phyloP scores from a whole-genome alignment of 2,888 invertebrate genomes.

The Mesopsocus fuscifrons region DNA sequence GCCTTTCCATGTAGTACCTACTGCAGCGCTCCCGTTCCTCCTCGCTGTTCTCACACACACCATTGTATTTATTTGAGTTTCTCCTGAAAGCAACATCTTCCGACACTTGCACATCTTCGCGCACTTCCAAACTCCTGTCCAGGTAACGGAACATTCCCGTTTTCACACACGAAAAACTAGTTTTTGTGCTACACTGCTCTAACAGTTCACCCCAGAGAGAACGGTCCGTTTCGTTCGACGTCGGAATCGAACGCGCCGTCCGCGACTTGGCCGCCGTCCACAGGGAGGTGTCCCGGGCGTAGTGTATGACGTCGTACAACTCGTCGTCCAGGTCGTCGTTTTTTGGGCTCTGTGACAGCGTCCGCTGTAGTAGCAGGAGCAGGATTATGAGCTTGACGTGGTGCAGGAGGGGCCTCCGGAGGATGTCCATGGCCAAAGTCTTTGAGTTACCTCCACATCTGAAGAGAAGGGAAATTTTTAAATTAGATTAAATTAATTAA shows the following conservation, averaged over 20 bases:
- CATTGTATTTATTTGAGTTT: conserved; percentile 36
- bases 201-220: conserved; percentile 54
- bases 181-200: conserved; percentile 43
- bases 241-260: not conserved
- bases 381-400: not conserved
- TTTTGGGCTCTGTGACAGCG: not conserved
- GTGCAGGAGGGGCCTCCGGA: not conserved
- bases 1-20: conserved; percentile 5
- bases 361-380: not conserved
- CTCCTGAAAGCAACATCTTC: conserved; percentile 42
- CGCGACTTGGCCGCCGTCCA: conserved; percentile 1
- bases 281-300: conserved; percentile 1
- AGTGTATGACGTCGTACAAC: conserved; percentile 1
- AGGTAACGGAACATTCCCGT: conserved; percentile 57
- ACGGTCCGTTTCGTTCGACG: conserved; percentile 29
- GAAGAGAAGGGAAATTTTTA: not conserved
- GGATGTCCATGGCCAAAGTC: too few species aligned
- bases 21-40: conserved; percentile 9
- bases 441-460: conserved; percentile 7
- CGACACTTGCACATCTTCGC: conserved; percentile 43
- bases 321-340: conserved; percentile 7
- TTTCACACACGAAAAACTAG: conserved; percentile 54
- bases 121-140: conserved; percentile 40
- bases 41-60: conserved; percentile 30
- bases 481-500: too few species aligned